Conservation (phyloP, 2,888 invertebrate species). For the Trypoxylon attenuatum region DNA sequence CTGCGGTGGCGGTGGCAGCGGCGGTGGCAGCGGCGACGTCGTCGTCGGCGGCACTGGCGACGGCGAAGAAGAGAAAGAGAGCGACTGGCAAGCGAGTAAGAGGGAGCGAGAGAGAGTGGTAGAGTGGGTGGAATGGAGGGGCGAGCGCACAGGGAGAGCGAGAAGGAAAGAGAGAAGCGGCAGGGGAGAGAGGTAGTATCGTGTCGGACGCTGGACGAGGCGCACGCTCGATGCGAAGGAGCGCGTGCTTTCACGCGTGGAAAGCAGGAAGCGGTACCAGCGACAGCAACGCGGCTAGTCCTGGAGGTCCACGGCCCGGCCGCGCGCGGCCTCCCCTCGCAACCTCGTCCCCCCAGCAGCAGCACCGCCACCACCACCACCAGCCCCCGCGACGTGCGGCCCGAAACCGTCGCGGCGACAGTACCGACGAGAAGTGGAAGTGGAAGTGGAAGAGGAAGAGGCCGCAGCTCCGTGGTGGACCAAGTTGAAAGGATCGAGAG, state of each 20-base stretch:
- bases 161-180: conserved; percentile 62
- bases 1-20: conserved; percentile 7
- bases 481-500: conserved; percentile 36
- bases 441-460: too few species aligned
- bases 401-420: too few species aligned
- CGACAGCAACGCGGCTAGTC: conserved; percentile 31
- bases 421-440: too few species aligned
- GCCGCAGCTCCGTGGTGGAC: conserved; percentile 4
- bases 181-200: conserved; percentile 69
- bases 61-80: conserved; percentile 53
- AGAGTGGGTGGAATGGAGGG: conserved; percentile 61
- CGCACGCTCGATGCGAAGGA: conserved; percentile 70
- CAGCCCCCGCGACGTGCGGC: not conserved
- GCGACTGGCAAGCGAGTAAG: conserved; percentile 59
- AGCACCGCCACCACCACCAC: not conserved
- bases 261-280: conserved; percentile 54
- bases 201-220: conserved; percentile 73
- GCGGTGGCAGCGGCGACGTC: not conserved
- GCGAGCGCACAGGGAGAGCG: conserved; percentile 60
- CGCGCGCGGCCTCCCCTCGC: conserved; percentile 1
- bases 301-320: conserved; percentile 42
- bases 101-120: conserved; percentile 62
- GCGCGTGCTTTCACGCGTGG: conserved; percentile 64
- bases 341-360: not conserved
- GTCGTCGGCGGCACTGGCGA: not conserved